Evolutionary conservation across 2,113 vertebrate genomes (phyloP), one percentile per base, ranked within the genome.

Genomic region (Parus major): DNA sequence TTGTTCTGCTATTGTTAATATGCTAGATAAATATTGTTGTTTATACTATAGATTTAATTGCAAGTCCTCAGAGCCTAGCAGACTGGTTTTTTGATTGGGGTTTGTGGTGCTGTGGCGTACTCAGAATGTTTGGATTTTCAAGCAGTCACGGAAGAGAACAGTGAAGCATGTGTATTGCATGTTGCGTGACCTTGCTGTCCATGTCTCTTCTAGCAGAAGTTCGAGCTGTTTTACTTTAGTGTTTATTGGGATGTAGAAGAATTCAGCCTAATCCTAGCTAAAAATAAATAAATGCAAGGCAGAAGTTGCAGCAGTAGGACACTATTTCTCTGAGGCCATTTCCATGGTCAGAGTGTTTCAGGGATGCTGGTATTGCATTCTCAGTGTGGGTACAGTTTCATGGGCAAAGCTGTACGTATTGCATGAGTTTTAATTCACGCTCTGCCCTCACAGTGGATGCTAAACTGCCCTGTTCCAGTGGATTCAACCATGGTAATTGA

Each of bases 231-330:
- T 94, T 92, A 80, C 46, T 88, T 82, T 5, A 75, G 55, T 29
- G 6, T 90, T 97, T 95, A 86, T 83, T 66, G 68, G 63, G 79
- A 91, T 59, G n/a, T 49, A 77, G 71, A 71, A 88, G 52, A 90
- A 86, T 95, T 91, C 68, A 81, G 17, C 47, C 60, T 96, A 88
- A 90, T 77, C 27, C 68, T 73, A 52, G 71, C 82, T 63, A 60
- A 91, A 95, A 90, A 52, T 59, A 90, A 93, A 73, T 42, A 95
- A 89, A 80, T 55, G 12, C 4, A n/a, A 92, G 53, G 55, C 64
- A 90, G 76, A 72, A 87, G 31, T 86, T 79, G 69, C 1, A 1
- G 41, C 57, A 85, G 12, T 12, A 55, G 61, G 65, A 82, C 47
- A 27, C 31, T 12, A 2, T 63, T 82, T 77, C 66, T 95, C 55